Conservation (phyloP, 1,140 invertebrate genomes). For the Ceratitis capitata region DNA sequence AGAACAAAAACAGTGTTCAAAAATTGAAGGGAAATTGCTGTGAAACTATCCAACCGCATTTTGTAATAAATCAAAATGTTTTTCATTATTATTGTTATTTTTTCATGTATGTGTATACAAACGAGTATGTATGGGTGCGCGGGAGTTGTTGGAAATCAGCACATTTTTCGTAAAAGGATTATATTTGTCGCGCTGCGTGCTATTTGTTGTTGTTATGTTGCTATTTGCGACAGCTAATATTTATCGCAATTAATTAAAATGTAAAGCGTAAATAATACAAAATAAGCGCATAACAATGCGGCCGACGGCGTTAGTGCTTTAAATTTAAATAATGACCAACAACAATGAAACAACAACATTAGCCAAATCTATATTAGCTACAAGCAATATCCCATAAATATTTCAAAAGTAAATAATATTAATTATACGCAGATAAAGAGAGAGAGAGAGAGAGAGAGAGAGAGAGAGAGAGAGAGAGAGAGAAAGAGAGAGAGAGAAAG, state of each 20-base stretch:
- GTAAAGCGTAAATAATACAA: constrained; percentile 3
- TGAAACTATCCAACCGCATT: constrained; percentile 2
- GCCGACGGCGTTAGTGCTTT: no score
- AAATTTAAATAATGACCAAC: constrained; percentile 28
- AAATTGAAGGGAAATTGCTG: not conserved
- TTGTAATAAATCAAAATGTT: not conserved
- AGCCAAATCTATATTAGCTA: no score
- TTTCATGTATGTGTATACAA: no score
- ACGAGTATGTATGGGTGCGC: no score
- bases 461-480: no score
- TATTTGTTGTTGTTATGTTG: not conserved
- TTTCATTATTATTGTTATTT: not conserved
- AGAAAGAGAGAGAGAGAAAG: no score
- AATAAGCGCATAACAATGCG: not conserved
- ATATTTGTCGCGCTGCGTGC: not conserved
- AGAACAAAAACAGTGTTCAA: not conserved
- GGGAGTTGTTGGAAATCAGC: not conserved
- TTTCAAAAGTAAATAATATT: constrained; percentile 14
- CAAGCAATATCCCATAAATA: not conserved
- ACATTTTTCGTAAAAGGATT: not conserved
- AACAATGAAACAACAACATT: not conserved
- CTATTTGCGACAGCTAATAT: not conserved
- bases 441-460: no score
- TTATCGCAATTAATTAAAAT: constrained; percentile 33
- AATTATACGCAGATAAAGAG: no score